These are phyloP conservation scores for Papilio aristodemus DNA, from an alignment of 1,140 invertebrate genomes.

Conservation along the genomic window DNA sequence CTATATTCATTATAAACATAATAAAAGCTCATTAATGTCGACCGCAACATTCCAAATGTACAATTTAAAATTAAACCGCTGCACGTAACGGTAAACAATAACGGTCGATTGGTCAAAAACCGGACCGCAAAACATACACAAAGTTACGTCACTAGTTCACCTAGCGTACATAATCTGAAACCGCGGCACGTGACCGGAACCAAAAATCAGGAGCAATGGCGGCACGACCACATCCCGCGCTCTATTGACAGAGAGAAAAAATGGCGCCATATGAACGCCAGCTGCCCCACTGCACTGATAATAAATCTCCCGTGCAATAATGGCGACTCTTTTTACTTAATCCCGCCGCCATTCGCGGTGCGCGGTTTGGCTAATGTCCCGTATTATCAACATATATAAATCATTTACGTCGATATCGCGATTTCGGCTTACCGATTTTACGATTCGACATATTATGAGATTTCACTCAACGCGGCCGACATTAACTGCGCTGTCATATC, in stretches of 20 bases:
- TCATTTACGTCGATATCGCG: slow-evolving; percentile 65
- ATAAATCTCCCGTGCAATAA: slow-evolving; percentile 66
- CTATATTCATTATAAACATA: neutral
- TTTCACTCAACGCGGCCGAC: slow-evolving; percentile 16
- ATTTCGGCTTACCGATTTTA: slow-evolving; percentile 52
- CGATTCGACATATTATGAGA: slow-evolving; percentile 41
- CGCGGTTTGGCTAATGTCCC: slow-evolving; percentile 64
- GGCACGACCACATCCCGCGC: slow-evolving; percentile 36
- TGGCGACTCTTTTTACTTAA: slow-evolving; percentile 67
- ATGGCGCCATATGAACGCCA: slow-evolving; percentile 43
- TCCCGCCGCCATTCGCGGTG: slow-evolving; percentile 57
- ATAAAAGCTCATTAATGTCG: neutral
- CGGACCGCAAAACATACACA: slow-evolving; percentile 22
- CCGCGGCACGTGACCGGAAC: slow-evolving; percentile 41
- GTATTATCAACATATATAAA: slow-evolving; percentile 67
- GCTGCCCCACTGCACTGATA: slow-evolving; percentile 46
- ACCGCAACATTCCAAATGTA: neutral
- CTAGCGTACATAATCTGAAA: slow-evolving; percentile 31
- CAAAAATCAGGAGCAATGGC: slow-evolving; percentile 36
- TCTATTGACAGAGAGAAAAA: slow-evolving; percentile 48
- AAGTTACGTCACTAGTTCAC: slow-evolving; percentile 19
- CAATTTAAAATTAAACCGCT: slow-evolving; percentile 2
- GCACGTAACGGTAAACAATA: slow-evolving; percentile 20
- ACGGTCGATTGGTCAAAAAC: slow-evolving; percentile 21
- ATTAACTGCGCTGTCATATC: slow-evolving; percentile 13